A percentile compares a stretch with the other conserved stretches of the same genome.
Evolutionary conservation across 2,113 vertebrate genomes (phyloP).

Genomic region (Channa maculata): DNA sequence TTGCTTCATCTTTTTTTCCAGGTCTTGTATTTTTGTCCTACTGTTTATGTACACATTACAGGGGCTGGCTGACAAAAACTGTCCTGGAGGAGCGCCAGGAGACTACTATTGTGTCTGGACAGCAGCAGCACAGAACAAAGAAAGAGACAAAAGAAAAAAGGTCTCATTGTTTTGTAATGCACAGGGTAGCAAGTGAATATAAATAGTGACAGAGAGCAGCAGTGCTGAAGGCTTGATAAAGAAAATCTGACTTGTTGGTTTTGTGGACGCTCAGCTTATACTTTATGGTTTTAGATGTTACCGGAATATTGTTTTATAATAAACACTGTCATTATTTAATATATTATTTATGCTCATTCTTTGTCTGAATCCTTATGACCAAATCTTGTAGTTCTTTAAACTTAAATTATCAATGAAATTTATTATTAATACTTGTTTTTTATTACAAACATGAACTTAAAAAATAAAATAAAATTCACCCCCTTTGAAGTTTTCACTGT

Average conservation of each 20-base stretch:
- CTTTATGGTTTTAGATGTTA: too few species aligned
- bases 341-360: background rate
- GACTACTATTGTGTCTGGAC: slow-evolving; percentile 72
- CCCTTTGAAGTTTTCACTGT: too few species aligned
- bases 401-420: background rate
- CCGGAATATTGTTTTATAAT: background rate
- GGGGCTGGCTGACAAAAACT: slow-evolving; percentile 37
- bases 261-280: background rate
- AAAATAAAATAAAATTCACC: too few species aligned
- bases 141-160: slow-evolving; percentile 41
- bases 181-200: slow-evolving; percentile 19
- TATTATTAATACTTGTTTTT: background rate
- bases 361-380: background rate
- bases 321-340: background rate
- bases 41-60: background rate
- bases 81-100: slow-evolving; percentile 38
- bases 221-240: background rate
- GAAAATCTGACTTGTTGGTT: background rate
- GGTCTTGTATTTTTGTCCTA: background rate
- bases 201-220: background rate
- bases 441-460: background rate
- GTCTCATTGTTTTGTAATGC: slow-evolving; percentile 39
- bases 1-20: background rate
- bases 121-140: slow-evolving; percentile 67
- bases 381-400: background rate